Base-by-base conservation (phyloP, 2,888 invertebrate genomes). In the Eupsilia transversa region DNA sequence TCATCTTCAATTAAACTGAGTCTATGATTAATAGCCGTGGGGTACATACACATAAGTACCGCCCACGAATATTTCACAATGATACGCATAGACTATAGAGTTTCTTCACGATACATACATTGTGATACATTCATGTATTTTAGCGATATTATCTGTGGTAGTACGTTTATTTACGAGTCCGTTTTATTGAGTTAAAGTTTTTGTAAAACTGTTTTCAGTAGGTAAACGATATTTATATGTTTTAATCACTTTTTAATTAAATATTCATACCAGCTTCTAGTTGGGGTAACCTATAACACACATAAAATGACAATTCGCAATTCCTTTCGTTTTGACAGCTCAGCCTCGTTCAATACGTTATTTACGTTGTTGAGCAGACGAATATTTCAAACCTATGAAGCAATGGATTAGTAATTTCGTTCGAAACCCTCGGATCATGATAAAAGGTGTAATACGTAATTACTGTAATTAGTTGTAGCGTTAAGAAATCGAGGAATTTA, bases 61-160 rank as follows among this genome's bases (percentile, higher is more conserved):
- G 84, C 86, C 87, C 74, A 81, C 86, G 70, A 20, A 54, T 63
- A 27, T 87, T 86, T 83, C 86, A 78, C 82, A 87, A 87, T 63
- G 59, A 20, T 49, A 73, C 43, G 54, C 23, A 72, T 68, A 65
- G 61, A 54, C 52, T 57, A 33, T 38, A 49, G 30, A 49, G 73
- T 87, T 79, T 80, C 85, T 80, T 75, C 73, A 77, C 52, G 59
- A 60, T 64, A 68, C 68, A 38, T 69, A 56, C 27, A 43, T 43
- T 56, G 33, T 38, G 38, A 38, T 49, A 17, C 14, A 10, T 66
- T 54, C 46, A 54, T 70, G 14, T 57, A 49, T 63, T 66, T 59
- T 35, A 33, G 30, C 23, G 64, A 85, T 85, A 46, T 66, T 43
- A 49, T 85, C 73, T 74, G 7, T 60, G n/a, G 49, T 54, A 20